These are phyloP conservation scores for Seriola rivoliana DNA, from an alignment of 2,113 vertebrate species.

Conservation along the genomic window DNA sequence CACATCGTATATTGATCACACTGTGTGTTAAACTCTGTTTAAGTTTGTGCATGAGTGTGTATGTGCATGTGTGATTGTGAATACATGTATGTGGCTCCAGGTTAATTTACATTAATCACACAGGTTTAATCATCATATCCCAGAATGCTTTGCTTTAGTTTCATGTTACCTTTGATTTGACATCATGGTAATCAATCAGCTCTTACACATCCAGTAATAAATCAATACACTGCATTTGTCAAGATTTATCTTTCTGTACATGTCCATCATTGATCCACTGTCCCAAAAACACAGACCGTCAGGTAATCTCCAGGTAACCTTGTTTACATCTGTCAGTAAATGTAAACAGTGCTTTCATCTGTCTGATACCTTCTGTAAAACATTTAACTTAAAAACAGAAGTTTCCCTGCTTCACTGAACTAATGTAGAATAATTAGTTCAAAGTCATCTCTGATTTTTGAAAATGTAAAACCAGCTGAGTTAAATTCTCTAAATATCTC, in stretches of 20 bases:
- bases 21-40: background rate
- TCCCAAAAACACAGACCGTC: background rate
- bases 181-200: slow-evolving; percentile 14
- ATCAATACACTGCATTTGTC: slow-evolving; percentile 31
- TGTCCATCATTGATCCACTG: background rate
- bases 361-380: no score
- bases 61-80: slow-evolving; percentile 2
- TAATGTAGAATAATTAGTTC: no score
- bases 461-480: no score
- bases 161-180: slow-evolving; percentile 6
- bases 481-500: no score
- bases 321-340: background rate
- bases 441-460: no score
- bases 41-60: background rate
- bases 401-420: no score
- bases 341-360: background rate
- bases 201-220: background rate
- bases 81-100: background rate
- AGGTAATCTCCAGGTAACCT: background rate
- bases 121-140: background rate
- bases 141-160: slow-evolving; percentile 37
- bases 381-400: no score
- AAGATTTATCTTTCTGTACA: slow-evolving; percentile 3
- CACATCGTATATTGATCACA: background rate
- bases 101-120: slow-evolving; percentile 21